Evolutionary conservation across 2,797 vertebrate genomes (phyloP).

Genomic region (Rhodeus uyekii): DNA sequence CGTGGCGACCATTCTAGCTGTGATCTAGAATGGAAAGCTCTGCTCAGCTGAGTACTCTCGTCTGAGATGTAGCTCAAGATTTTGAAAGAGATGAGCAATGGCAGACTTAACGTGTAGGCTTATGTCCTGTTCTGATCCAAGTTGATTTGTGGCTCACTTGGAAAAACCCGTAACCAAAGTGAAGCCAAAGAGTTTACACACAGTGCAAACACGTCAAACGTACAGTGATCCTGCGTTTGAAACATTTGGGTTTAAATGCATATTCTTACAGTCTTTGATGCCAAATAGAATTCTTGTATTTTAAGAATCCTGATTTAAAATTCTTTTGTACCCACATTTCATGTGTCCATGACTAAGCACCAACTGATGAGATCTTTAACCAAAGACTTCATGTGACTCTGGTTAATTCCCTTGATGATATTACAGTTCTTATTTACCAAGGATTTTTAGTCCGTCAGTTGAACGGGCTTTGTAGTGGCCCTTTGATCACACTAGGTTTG

Average conservation of each 20-base stretch:
- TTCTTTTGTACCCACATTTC: not conserved
- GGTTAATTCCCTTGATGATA: conserved; percentile 6
- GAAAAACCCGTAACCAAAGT: conserved; percentile 28
- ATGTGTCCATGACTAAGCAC: not conserved
- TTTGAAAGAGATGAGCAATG: conserved; percentile 34
- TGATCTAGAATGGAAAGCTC: conserved; percentile 10
- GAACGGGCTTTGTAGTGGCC: not conserved
- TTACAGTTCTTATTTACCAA: conserved; percentile 19
- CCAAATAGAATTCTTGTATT: not conserved
- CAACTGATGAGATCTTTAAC: conserved; percentile 8
- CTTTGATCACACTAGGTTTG: conserved; percentile 41
- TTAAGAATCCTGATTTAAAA: not conserved
- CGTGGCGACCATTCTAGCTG: not conserved
- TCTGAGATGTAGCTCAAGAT: conserved; percentile 12
- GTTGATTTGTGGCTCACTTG: conserved; percentile 14
- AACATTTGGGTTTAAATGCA: not conserved
- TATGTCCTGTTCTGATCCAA: conserved; percentile 29
- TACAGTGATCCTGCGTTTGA: not conserved
- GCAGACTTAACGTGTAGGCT: conserved; percentile 2
- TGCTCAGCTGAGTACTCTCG: not conserved
- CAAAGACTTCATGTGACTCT: conserved; percentile 21
- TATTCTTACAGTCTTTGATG: not conserved
- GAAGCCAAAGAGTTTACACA: conserved; percentile 20
- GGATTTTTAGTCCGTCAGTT: conserved; percentile 8
- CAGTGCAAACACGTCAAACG: not conserved